A percentile compares a stretch with the other conserved stretches of the same genome.
These are phyloP conservation scores for Drosophila mercatorum DNA, from an alignment of 2,888 invertebrate genomes.

Conservation along the genomic window DNA sequence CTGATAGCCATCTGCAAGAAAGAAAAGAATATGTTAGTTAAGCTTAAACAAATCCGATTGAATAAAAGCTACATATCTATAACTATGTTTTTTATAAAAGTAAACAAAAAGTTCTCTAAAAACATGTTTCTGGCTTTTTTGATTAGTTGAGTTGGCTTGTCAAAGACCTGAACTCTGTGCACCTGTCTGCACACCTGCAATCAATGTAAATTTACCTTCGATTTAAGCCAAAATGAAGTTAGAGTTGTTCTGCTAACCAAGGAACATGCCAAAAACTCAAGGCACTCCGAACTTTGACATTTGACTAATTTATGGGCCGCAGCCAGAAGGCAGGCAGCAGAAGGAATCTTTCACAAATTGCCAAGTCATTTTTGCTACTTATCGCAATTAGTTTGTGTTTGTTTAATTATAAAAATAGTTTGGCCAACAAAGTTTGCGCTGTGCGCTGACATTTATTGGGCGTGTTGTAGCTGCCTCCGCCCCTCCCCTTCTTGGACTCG, in stretches of 20 bases:
- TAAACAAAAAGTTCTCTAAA: too few relatives aligned
- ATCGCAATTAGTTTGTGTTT: slow-evolving; percentile 70
- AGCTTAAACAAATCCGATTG: neutral
- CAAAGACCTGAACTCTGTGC: too few relatives aligned
- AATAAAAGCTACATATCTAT: too few relatives aligned
- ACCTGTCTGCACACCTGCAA: neutral
- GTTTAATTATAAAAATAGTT: slow-evolving; percentile 75
- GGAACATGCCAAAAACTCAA: too few relatives aligned
- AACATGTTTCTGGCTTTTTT: too few relatives aligned
- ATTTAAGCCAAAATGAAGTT: neutral
- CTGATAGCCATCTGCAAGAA: neutral
- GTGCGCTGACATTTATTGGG: slow-evolving; percentile 73
- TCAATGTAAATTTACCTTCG: neutral
- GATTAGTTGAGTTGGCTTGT: too few relatives aligned
- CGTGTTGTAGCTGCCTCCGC: slow-evolving; percentile 23
- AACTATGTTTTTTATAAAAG: too few relatives aligned
- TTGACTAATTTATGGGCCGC: slow-evolving; percentile 38
- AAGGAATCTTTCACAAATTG: slow-evolving; percentile 35
- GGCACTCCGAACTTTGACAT: slow-evolving; percentile 19
- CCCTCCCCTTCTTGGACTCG: slow-evolving; percentile 9
- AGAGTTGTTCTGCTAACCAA: neutral
- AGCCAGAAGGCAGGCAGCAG: slow-evolving; percentile 12
- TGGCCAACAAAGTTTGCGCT: slow-evolving; percentile 63
- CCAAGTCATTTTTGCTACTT: slow-evolving; percentile 56
- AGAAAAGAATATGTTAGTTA: neutral